These are phyloP conservation scores for Beris chalybata DNA, from an alignment of 2,888 invertebrate genomes.

Conservation along the genomic window DNA sequence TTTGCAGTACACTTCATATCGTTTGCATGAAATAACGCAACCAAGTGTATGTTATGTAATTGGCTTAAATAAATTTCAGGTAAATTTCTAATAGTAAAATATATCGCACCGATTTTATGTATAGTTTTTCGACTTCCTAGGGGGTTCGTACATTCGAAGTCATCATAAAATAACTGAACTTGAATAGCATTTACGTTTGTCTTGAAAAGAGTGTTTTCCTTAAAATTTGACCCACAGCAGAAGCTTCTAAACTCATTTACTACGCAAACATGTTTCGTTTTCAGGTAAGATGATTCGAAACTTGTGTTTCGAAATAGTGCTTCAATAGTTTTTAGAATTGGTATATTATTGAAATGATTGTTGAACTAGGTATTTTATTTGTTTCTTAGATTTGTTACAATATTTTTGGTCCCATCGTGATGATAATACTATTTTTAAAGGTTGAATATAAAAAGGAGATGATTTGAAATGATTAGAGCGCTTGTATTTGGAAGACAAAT, in stretches of 20 bases:
- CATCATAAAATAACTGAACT: slow-evolving; percentile 36
- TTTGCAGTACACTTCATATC: slow-evolving; percentile 17
- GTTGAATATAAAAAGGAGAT: no score
- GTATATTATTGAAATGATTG: slow-evolving; percentile 27
- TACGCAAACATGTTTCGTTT: slow-evolving; percentile 3
- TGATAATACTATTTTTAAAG: no score
- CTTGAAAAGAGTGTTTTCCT: slow-evolving; percentile 17
- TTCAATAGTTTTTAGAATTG: slow-evolving; percentile 25
- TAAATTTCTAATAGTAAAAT: slow-evolving; percentile 32
- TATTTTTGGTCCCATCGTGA: no score
- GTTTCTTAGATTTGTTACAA: neutral
- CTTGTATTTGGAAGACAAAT: no score
- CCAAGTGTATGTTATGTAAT: slow-evolving; percentile 32
- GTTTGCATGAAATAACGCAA: slow-evolving; percentile 32
- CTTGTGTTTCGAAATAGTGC: slow-evolving; percentile 20
- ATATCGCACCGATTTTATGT: slow-evolving; percentile 38
- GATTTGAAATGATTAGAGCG: no score
- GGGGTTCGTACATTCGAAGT: slow-evolving; percentile 36
- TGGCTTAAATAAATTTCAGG: slow-evolving; percentile 26
- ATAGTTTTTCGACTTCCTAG: slow-evolving; percentile 36
- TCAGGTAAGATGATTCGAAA: neutral
- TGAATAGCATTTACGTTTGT: slow-evolving; percentile 21
- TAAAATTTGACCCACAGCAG: slow-evolving; percentile 15
- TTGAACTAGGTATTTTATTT: slow-evolving; percentile 27
- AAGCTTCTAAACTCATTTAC: neutral